phyloP scores from a whole-genome alignment of 2,888 invertebrate genomes.

The Ochropacha duplaris region DNA sequence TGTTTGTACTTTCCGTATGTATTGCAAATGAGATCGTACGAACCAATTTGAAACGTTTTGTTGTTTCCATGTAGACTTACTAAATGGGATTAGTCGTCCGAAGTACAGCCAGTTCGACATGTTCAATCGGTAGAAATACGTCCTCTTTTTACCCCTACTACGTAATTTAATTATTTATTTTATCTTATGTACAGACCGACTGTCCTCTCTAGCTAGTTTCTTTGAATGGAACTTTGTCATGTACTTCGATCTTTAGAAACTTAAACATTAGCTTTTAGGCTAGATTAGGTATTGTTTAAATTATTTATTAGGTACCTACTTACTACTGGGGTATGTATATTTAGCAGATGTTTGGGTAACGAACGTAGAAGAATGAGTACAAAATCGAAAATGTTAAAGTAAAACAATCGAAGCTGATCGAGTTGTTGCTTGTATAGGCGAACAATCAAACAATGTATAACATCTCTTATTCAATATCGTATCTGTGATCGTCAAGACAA shows the following conservation, averaged over 20 bases:
- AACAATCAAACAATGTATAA: slow-evolving; percentile 11
- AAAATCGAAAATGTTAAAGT: background rate
- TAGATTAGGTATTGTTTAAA: too few relatives aligned
- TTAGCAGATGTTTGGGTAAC: too few relatives aligned
- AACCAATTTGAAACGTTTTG: slow-evolving; percentile 13
- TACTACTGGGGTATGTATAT: too few relatives aligned
- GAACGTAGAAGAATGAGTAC: too few relatives aligned
- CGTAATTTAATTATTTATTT: too few relatives aligned
- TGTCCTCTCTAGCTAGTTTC: too few relatives aligned
- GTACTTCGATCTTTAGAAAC: too few relatives aligned
- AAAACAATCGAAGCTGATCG: background rate
- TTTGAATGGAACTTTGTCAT: background rate
- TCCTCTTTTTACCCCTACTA: background rate
- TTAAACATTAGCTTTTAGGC: too few relatives aligned
- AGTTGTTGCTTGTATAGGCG: slow-evolving; percentile 2
- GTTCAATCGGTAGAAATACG: background rate
- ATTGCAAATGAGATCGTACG: slow-evolving; percentile 3
- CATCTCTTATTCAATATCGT: slow-evolving; percentile 9
- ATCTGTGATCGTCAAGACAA: slow-evolving; percentile 37
- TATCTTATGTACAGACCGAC: too few relatives aligned
- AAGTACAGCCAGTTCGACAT: background rate
- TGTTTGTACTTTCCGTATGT: background rate
- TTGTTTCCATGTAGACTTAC: slow-evolving; percentile 22
- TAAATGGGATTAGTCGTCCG: slow-evolving; percentile 25
- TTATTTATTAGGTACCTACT: too few relatives aligned